Evolutionary conservation across 2,797 vertebrate genomes (phyloP).

Genomic region (Dallia pectoralis): DNA sequence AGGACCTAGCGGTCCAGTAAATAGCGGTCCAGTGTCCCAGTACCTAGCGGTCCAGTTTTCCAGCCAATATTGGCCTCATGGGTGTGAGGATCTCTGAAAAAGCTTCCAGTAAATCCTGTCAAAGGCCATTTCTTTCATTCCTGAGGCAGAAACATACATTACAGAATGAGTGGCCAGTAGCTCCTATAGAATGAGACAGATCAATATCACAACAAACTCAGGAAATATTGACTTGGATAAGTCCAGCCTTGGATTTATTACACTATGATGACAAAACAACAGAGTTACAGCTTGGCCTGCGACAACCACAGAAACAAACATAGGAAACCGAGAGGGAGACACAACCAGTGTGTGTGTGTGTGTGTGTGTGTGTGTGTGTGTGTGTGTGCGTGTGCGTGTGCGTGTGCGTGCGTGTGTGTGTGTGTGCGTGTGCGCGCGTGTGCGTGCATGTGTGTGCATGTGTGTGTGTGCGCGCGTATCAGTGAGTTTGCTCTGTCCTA

Average conservation of each 20-base stretch:
- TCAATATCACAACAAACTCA: constrained; percentile 69
- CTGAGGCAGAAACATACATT: constrained; percentile 60
- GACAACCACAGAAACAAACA: not conserved
- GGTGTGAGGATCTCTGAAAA: constrained; percentile 62
- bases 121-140: constrained; percentile 49
- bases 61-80: constrained; percentile 48
- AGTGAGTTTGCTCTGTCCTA: not conserved
- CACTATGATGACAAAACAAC: constrained; percentile 36
- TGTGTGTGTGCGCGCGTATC: too few relatives aligned
- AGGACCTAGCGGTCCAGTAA: too few relatives aligned
- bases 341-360: too few relatives aligned
- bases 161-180: constrained; percentile 52
- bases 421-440: too few relatives aligned
- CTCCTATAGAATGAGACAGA: constrained; percentile 64
- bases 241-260: constrained; percentile 61
- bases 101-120: constrained; percentile 56
- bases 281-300: not conserved
- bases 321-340: constrained; percentile 16
- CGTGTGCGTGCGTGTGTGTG: not conserved
- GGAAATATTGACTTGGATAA: constrained; percentile 69
- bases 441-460: not conserved
- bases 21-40: too few relatives aligned
- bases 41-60: too few relatives aligned
- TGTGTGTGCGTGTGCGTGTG: not conserved
- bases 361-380: too few relatives aligned